Evolutionary conservation across 1,140 invertebrate species (phyloP).

Genomic region (Drosophila lini): DNA sequence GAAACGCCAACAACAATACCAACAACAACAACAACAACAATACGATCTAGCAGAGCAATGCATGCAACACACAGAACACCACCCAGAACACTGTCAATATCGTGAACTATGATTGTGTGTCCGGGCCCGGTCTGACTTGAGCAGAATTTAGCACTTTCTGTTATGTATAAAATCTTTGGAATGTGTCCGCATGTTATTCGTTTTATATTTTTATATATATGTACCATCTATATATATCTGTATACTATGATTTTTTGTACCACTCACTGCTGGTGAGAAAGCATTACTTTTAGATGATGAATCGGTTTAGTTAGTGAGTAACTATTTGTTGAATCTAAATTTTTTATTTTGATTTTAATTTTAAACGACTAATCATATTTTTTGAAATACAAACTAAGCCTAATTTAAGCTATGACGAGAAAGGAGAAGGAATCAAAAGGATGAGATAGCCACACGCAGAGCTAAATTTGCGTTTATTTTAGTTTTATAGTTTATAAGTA

Average conservation of each 20-base stretch:
- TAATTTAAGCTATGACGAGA: slow-evolving; percentile 31
- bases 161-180: slow-evolving; percentile 47
- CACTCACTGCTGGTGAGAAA: slow-evolving; percentile 15
- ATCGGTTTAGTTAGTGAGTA: slow-evolving; percentile 51
- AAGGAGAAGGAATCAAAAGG: slow-evolving; percentile 14
- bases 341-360: slow-evolving; percentile 67
- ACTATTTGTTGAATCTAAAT: slow-evolving; percentile 76
- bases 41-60: slow-evolving; percentile 63
- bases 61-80: slow-evolving; percentile 60
- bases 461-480: slow-evolving; percentile 46
- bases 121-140: slow-evolving; percentile 15
- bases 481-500: slow-evolving; percentile 47
- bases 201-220: slow-evolving; percentile 47
- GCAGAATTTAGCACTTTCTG: slow-evolving; percentile 25
- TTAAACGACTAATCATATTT: slow-evolving; percentile 41
- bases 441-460: slow-evolving; percentile 14
- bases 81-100: slow-evolving; percentile 36
- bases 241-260: slow-evolving; percentile 32
- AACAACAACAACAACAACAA: slow-evolving; percentile 29
- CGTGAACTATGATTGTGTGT: slow-evolving; percentile 28
- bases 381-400: slow-evolving; percentile 30
- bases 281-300: slow-evolving; percentile 36
- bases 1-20: slow-evolving; percentile 55
- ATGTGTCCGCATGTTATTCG: slow-evolving; percentile 55
- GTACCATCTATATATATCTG: slow-evolving; percentile 21